Evolutionary conservation across 2,888 invertebrate genomes (phyloP), one percentile per base, ranked within the genome.

Genomic region (Himalopsyche anomala): DNA sequence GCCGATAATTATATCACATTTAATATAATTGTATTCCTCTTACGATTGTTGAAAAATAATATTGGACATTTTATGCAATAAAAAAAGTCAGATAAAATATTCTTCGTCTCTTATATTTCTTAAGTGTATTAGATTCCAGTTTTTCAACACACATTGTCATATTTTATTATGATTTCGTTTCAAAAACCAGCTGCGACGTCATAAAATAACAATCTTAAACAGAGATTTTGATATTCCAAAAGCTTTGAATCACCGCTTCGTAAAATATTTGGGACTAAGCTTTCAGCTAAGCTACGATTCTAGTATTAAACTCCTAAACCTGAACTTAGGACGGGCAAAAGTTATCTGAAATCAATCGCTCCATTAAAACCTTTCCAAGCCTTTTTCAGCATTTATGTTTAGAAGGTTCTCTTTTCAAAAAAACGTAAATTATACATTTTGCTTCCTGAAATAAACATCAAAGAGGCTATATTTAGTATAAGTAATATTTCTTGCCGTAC

Each of bases 261-360:
- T 62, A 62, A 62, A 62, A 62, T 19, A 19, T 62, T 62, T 28
- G 28, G 62, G 28, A n/a, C 28, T 62, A 8, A 19, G 19, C 62
- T 62, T 19, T 62, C 19, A 19, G 62, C 4, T 62, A 62, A 62
- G 62, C 62, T 62, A 9, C 28, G n/a, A 62, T 62, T 62, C 62
- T 62, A 62, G 62, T 62, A n/a, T 28, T 62, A 62, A 19, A 28
- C 62, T 19, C 62, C 62, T 62, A 19, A 19, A 15, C 62, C 28
- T 19, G 62, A 62, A 62, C 28, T 62, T 19, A 62, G 62, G 62
- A 62, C 19, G 6, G 28, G 3, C 62, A 6, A 8, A 62, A 62
- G 62, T 62, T 62, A 62, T 62, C 62, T 62, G 62, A 62, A 62
- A 62, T 62, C 62, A 62, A 62, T 62, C 62, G 62, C 62, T 28